These are phyloP conservation scores for Zaprionus capensis DNA, from an alignment of 1,140 invertebrate genomes.

Conservation along the genomic window DNA sequence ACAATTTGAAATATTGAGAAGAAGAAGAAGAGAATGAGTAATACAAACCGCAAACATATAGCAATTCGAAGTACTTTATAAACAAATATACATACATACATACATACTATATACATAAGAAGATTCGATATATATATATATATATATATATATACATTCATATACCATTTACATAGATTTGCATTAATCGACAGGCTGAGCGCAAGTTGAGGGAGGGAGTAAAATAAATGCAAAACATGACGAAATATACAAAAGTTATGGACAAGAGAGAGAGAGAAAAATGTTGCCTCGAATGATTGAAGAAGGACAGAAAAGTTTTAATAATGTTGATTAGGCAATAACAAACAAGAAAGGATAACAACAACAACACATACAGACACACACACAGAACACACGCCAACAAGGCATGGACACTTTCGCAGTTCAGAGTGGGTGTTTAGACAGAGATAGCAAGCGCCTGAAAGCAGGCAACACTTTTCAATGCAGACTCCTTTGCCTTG, in stretches of 20 bases:
- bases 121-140: constrained; percentile 35
- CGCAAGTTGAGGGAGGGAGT: constrained; percentile 37
- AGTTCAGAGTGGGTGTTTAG: not conserved
- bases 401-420: constrained; percentile 22
- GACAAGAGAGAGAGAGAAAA: constrained; percentile 18
- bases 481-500: constrained; percentile 8
- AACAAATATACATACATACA: constrained; percentile 62
- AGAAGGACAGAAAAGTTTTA: constrained; percentile 23
- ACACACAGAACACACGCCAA: not conserved
- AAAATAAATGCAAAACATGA: constrained; percentile 14
- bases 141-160: constrained; percentile 42
- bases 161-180: constrained; percentile 59
- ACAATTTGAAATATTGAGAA: constrained; percentile 19
- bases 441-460: constrained; percentile 25
- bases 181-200: constrained; percentile 45
- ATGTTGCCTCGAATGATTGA: constrained; percentile 36
- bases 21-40: constrained; percentile 49
- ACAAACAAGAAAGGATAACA: constrained; percentile 6
- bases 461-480: constrained; percentile 41
- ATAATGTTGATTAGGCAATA: constrained; percentile 19
- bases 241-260: constrained; percentile 12
- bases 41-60: constrained; percentile 81
- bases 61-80: constrained; percentile 81
- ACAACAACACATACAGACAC: not conserved
- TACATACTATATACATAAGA: constrained; percentile 51